A percentile compares a stretch with the other conserved stretches of the same genome.
Conservation (phyloP, 1,140 invertebrate genomes). For the Battus philenor region DNA sequence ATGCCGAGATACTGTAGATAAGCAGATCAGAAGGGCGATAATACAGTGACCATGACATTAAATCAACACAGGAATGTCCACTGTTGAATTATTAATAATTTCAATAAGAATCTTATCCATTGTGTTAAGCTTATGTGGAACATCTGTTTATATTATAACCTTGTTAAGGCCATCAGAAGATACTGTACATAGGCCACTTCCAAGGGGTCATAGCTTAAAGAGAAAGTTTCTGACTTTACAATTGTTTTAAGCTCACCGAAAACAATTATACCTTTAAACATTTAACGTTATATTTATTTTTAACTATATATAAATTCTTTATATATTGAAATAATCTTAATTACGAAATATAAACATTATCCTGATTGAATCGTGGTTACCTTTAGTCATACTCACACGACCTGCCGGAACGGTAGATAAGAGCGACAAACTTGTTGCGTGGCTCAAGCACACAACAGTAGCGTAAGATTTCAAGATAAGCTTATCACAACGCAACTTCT, state of each 20-base stretch:
- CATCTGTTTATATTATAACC: background rate
- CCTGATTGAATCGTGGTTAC: too few species aligned
- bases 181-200: background rate
- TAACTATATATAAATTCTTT: too few species aligned
- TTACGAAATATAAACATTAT: too few species aligned
- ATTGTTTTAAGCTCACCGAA: too few species aligned
- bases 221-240: too few species aligned
- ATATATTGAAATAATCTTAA: too few species aligned
- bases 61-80: too few species aligned
- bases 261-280: too few species aligned
- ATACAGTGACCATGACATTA: background rate
- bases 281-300: too few species aligned
- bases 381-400: conserved; percentile 9
- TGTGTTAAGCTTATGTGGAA: background rate
- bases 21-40: conserved; percentile 14
- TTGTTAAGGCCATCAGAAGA: background rate
- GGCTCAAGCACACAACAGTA: conserved; percentile 13
- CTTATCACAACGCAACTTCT: too few species aligned
- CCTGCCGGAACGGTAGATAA: conserved; percentile 15
- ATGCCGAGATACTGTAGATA: conserved; percentile 19
- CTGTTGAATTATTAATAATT: too few species aligned
- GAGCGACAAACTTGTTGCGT: conserved; percentile 11
- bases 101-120: too few species aligned
- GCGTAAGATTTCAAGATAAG: conserved; percentile 14
- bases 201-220: background rate